Evolutionary conservation across 2,888 invertebrate genomes (phyloP), one percentile per base, ranked within the genome.

Genomic region (Cryptocheilus praepositus): DNA sequence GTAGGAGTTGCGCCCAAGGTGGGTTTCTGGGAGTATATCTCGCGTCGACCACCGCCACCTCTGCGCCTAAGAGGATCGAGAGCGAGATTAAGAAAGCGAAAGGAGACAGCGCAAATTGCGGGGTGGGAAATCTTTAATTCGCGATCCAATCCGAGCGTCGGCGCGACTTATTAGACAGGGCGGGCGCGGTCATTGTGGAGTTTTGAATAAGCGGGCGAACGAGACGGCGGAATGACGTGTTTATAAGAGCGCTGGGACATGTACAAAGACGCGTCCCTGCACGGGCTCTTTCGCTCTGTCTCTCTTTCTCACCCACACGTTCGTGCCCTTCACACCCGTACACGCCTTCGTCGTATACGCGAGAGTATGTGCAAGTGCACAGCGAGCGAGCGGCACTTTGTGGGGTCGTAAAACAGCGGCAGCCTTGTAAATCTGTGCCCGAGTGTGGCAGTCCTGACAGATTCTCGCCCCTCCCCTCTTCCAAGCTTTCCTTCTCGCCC

Each of bases 321-420:
- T 46, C 59, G 59, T 59, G 59, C 62, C 19, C 61, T 11, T 22
- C 45, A 28, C 55, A 51, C 16, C 16, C 52, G 52, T 52, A 22
- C 52, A 3, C 52, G 52, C 45, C 4, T 3, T 36, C 28, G 43
- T 49, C 55, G 61, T 51, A 22, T 25, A 36, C n/a, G 19, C 36
- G 54, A 58, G 71, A 53, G 53, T 68, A 5, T n/a, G 51, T n/a
- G 18, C 43, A 56, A 43, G 65, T 53, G 67, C 66, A 67, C 63
- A 67, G 70, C 58, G 73, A 67, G 66, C 64, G 75, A 68, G 44
- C 61, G 86, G 85, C 85, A 86, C 86, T 88, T 88, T 86, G 87
- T 81, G 85, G 85, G 81, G 80, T 86, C 87, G 85, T 87, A 87
- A 88, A 88, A 87, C 84, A 87, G 77, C 84, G 81, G 73, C 84